Base-by-base conservation (phyloP, 2,888 invertebrate species). In the Drosophila limbata region DNA sequence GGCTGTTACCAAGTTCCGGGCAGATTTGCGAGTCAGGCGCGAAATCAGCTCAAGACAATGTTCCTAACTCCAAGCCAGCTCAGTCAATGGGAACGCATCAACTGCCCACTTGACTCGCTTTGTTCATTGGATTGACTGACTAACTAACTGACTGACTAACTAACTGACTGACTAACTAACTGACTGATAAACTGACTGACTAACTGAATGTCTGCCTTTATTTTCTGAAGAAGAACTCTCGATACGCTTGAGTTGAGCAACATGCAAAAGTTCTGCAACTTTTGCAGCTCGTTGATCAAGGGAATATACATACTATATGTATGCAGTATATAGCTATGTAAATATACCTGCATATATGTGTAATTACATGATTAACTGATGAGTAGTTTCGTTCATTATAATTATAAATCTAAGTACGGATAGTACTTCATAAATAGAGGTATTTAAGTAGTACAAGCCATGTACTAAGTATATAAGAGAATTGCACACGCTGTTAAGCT, bases 221-320 rank as follows among this genome's bases (percentile, higher is more conserved):
- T 13, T 31, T 59, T 59, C 65, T 62, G 57, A 50, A 65, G 53
- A 19, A 57, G 13, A 63, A 56, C 17, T 42, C 5, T 17, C 56
- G 64, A 59, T 40, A 59, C 56, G 66, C 77, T 57, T 77, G 73
- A 77, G 76, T 63, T 73, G 69, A 66, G 47, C 40, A 17, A 47
- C 65, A 73, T 63, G 77, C 73, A 61, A 73, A 66, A 57, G 65
- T 73, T 77, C 68, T 73, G 45, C 61, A 53, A 68, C 50, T 19
- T 66, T 59, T 45, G 53, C 55, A 50, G 67, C 59, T 55, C 25
- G 35, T 55, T 64, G 60, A 64, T 75, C 64, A 69, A 52, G 40
- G 9, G 40, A 59, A 59, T 42, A 37, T 25, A 39, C 9, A 28
- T 35, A 37, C 4, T 15, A 31, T 37, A 42, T 37, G 25, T 21